These are phyloP conservation scores for Chrosomus eos DNA, from an alignment of 2,797 vertebrate genomes.

Conservation along the genomic window DNA sequence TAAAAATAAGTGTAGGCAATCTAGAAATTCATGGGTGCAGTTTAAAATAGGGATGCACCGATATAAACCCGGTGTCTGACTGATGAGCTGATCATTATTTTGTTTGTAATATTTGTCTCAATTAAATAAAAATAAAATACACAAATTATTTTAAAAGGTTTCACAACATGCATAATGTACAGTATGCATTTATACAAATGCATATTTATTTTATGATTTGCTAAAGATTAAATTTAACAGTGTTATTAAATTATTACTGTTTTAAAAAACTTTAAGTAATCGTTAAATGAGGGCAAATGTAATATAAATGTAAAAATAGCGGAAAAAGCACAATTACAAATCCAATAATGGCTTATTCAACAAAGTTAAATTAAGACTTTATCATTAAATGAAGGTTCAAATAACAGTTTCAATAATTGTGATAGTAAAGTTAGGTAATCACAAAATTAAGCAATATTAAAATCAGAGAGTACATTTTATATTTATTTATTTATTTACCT, in stretches of 20 bases:
- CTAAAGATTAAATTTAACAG: background rate
- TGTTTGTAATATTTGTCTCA: background rate
- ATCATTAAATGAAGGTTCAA: background rate
- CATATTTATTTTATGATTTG: background rate
- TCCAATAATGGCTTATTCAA: too few species aligned
- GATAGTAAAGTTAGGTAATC: background rate
- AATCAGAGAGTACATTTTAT: background rate
- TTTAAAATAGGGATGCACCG: background rate
- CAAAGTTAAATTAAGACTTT: background rate
- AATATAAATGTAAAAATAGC: too few species aligned
- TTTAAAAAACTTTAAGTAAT: background rate
- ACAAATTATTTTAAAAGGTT: background rate
- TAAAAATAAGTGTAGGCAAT: background rate
- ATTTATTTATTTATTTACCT: background rate
- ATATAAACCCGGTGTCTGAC: background rate
- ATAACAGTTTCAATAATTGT: background rate
- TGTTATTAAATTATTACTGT: background rate
- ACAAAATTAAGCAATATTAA: background rate
- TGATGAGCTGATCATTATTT: background rate
- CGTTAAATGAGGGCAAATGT: too few species aligned
- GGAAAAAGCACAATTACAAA: too few species aligned
- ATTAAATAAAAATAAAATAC: constrained; percentile 2
- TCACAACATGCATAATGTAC: background rate
- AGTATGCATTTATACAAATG: background rate
- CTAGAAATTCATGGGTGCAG: background rate